Base-by-base conservation (phyloP, 30 jellyfish, hydroid and myxozoan genomes). In the Calvadosia cruxmelitensis region DNA sequence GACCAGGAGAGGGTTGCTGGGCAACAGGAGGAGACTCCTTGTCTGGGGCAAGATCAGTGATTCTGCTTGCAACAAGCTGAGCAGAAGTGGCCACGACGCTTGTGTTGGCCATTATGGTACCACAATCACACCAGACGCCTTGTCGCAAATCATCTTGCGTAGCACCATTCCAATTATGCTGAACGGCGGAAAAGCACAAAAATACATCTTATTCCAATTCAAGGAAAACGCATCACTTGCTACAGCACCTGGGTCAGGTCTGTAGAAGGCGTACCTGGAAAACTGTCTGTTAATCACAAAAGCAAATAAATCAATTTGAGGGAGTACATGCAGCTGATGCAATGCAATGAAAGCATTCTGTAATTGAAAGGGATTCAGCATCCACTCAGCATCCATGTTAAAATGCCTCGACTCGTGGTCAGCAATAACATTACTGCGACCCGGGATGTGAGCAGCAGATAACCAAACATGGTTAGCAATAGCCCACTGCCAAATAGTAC, bases 401-500 rank as follows among this genome's bases (percentile, higher is more conserved):
- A 72, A 71, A 29, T 79, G 53, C 0, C 93, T 68, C 7, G 93
- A 79, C 61, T 73, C 65, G 26, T 33, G 29, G 70, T 70, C 93
- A 5, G 91, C 91, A 5, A 67, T 53, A 3, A 34, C 27, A 76
- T 78, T 78, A 49, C 57, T 34, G 30, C 33, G 28, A 31, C 92
- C 84, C 5, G 92, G 84, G 7, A 78, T 69, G 66, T 78, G 78
- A 16, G 77, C 72, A 2, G 92, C 82, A 12, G 84, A 69, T 34
- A 78, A 20, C 83, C 78, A 78, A 29, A 78, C 68, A 63, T 70
- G 29, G 29, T 51, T 70, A 52, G 26, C 64, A 53, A 53, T 69
- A 33, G 84, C 80, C 53, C 34, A 69, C 3, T 34, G 66, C 92
- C 84, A 78, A 49, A 78, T 33, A 48, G 32, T 20, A n/a, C 35